A percentile compares a stretch with the other conserved stretches of the same genome.
phyloP scores from a whole-genome alignment of 2,113 vertebrate genomes.

The Podarcis muralis region DNA sequence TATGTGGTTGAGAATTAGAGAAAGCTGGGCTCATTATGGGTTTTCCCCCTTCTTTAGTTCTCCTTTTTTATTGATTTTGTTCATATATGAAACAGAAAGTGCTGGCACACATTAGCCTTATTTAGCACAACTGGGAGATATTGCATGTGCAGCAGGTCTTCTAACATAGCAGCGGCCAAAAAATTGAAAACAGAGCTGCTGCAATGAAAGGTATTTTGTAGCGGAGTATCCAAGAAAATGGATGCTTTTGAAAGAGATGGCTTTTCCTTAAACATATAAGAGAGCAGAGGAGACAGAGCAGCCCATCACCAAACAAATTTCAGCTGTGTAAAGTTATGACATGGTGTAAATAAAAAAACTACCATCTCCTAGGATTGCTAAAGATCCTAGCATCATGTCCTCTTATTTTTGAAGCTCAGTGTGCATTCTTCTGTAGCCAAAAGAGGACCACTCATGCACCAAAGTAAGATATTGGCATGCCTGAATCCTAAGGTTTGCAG shows the following conservation, averaged over 20 bases:
- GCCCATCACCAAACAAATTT: accelerated
- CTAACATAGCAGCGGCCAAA: neutral
- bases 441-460: neutral
- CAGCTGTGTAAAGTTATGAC: accelerated
- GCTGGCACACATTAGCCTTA: neutral
- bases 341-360: neutral
- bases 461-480: neutral
- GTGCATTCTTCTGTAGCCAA: neutral
- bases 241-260: neutral
- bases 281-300: neutral
- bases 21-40: slow-evolving; percentile 5
- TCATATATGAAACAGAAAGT: slow-evolving; percentile 12
- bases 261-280: neutral
- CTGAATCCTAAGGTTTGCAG: neutral
- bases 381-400: neutral
- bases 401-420: neutral
- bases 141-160: neutral
- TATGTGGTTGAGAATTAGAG: neutral
- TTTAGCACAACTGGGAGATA: slow-evolving; percentile 1
- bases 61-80: slow-evolving; percentile 16
- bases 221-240: neutral
- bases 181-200: neutral
- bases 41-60: slow-evolving; percentile 29
- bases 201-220: neutral
- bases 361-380: neutral